Conservation (phyloP, 2,113 vertebrate species). For the Mohoua ochrocephala region DNA sequence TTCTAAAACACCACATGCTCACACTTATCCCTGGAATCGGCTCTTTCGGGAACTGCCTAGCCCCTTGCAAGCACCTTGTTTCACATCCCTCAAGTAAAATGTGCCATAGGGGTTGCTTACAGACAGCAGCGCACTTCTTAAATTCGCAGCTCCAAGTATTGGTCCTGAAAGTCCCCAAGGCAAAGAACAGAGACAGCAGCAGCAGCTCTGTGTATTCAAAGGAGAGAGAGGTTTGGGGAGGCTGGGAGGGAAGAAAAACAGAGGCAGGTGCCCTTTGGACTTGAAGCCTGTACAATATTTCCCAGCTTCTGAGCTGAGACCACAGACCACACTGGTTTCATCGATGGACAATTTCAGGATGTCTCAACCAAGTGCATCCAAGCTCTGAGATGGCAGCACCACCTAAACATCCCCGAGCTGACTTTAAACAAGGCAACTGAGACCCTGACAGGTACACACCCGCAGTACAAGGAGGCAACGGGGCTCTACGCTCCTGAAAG, state of each 20-base stretch:
- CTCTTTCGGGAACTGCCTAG: not conserved
- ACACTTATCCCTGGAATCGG: not conserved
- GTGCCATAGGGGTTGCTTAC: not conserved
- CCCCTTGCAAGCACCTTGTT: not conserved
- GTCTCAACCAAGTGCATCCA: not conserved
- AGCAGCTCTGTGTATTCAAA: not conserved
- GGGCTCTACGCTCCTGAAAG: accelerated
- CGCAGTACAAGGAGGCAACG: accelerated
- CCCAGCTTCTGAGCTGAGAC: not conserved
- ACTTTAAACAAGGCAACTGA: not conserved
- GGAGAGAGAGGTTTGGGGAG: not conserved
- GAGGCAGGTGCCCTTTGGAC: not conserved
- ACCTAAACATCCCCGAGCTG: accelerated
- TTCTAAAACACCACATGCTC: not conserved
- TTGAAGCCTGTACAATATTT: accelerated
- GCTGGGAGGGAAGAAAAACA: not conserved
- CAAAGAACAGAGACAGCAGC: not conserved
- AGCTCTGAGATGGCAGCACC: not conserved
- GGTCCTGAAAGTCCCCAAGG: not conserved
- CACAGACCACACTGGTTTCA: accelerated
- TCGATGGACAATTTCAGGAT: not conserved
- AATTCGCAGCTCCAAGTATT: not conserved
- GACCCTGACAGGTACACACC: not conserved
- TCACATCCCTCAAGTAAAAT: not conserved
- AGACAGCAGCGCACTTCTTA: not conserved